Percentiles rank a stretch among this genome's conserved stretches.
Conservation (phyloP, 1,140 invertebrate genomes). For the Wasmannia auropunctata region DNA sequence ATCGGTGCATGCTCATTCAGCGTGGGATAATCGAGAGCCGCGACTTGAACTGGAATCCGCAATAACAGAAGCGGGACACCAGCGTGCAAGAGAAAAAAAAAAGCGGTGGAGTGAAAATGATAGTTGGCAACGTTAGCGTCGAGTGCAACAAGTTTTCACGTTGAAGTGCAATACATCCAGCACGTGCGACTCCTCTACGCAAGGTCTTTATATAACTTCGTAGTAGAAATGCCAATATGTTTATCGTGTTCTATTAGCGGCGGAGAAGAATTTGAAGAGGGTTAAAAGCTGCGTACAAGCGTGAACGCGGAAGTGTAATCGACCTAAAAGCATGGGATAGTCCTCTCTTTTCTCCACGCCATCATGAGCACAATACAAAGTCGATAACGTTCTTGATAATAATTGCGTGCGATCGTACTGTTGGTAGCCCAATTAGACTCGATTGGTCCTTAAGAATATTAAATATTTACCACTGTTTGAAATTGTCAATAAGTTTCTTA, state of each 20-base stretch:
- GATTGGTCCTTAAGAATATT: neutral
- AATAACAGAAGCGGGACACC: neutral
- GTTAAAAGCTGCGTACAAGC: neutral
- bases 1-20: neutral
- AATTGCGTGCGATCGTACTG: neutral
- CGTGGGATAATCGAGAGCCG: conserved; percentile 10
- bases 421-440: neutral
- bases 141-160: conserved; percentile 58
- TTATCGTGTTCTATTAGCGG: neutral
- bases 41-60: neutral
- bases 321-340: neutral
- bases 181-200: conserved; percentile 11
- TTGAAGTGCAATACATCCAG: neutral
- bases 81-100: too few species aligned
- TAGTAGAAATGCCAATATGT: neutral
- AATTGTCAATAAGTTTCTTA: neutral
- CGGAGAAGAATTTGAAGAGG: neutral
- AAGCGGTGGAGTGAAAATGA: conserved; percentile 1
- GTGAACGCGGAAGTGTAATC: conserved; percentile 26
- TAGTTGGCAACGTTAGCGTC: neutral
- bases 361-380: neutral
- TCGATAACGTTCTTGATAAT: conserved; percentile 1
- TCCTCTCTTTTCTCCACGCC: neutral
- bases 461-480: neutral
- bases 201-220: neutral